Evolutionary conservation across 2,797 vertebrate genomes (phyloP).

Genomic region (Sebastolobus alascanus): DNA sequence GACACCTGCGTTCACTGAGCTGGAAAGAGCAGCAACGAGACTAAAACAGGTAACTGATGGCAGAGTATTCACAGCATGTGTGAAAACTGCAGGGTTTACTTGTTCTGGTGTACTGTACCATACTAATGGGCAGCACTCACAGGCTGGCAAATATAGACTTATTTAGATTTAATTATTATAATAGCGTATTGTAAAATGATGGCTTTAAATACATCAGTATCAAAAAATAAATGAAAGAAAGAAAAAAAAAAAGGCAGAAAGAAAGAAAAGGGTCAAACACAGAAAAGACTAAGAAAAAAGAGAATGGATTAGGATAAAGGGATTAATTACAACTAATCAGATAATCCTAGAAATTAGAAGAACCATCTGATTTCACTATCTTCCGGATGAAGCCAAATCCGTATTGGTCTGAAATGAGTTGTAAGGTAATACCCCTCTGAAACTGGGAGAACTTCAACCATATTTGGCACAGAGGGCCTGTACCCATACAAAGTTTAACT

Average conservation of each 20-base stretch:
- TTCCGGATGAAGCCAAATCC: not conserved
- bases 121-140: not conserved
- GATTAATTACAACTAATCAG: conserved; percentile 18
- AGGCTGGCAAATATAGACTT: not conserved
- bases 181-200: not conserved
- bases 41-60: conserved; percentile 4
- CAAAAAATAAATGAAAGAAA: not conserved
- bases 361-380: not conserved
- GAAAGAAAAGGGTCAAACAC: not conserved
- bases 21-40: not conserved
- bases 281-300: not conserved
- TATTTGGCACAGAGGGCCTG: not conserved
- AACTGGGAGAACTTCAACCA: not conserved
- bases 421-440: not conserved
- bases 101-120: not conserved
- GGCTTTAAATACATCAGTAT: not conserved
- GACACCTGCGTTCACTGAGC: not conserved
- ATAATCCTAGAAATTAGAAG: conserved; percentile 5
- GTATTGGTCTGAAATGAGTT: not conserved
- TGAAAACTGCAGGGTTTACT: not conserved
- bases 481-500: not conserved
- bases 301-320: not conserved
- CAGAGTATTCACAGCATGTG: not conserved
- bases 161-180: not conserved
- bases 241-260: not conserved